Evolutionary conservation across 2,888 invertebrate species (phyloP).

Genomic region (Thera obeliscata): DNA sequence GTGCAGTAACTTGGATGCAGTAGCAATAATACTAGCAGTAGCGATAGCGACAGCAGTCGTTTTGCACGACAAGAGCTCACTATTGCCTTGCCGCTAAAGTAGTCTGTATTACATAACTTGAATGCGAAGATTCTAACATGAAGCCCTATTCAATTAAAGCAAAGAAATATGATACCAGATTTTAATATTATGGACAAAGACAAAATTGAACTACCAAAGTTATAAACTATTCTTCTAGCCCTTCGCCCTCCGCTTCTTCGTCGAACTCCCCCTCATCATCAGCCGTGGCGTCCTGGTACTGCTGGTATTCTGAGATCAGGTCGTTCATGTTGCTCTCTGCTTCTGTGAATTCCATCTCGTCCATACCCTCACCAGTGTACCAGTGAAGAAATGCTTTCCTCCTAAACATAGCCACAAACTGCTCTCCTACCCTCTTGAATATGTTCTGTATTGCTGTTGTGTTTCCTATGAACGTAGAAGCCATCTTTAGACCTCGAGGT

Average conservation of each 20-base stretch:
- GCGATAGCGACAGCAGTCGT: too few species aligned
- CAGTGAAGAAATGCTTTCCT: conserved; percentile 98
- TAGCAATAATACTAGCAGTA: too few species aligned
- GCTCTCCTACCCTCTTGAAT: conserved; percentile 93
- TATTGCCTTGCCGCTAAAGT: too few species aligned
- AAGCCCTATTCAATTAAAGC: conserved; percentile 8
- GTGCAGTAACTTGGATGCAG: too few species aligned
- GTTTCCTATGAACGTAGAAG: conserved; percentile 94
- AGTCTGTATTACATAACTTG: too few species aligned
- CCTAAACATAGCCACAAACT: conserved; percentile 96
- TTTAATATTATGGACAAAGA: conserved; percentile 57
- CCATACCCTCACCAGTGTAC: conserved; percentile 97
- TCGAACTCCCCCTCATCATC: conserved; percentile 85
- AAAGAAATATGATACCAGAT: conserved; percentile 23
- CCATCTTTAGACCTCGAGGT: conserved; percentile 90
- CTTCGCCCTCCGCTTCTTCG: conserved; percentile 81
- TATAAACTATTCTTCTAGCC: conserved; percentile 65
- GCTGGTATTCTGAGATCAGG: conserved; percentile 89
- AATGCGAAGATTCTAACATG: too few species aligned
- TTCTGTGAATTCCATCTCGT: conserved; percentile 96
- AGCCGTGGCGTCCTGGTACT: conserved; percentile 87
- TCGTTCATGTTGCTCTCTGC: conserved; percentile 94
- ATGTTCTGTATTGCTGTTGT: conserved; percentile 94
- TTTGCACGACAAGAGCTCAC: too few species aligned
- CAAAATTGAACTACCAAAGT: conserved; percentile 53